Evolutionary conservation across 1,140 invertebrate species (phyloP).

Genomic region (Phocides pigmalion): DNA sequence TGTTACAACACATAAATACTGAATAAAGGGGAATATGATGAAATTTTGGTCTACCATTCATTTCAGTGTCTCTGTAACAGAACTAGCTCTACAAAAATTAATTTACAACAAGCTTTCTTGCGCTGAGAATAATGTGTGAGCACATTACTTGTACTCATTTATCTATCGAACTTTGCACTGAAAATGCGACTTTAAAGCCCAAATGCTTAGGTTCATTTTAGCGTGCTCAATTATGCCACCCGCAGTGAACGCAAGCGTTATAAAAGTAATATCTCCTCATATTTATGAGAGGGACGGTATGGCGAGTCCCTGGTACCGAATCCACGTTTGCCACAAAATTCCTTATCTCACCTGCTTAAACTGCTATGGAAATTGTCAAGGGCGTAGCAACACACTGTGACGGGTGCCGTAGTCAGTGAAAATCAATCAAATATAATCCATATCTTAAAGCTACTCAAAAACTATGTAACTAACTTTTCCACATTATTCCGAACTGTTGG

Average conservation of each 20-base stretch:
- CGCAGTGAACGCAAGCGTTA: slow-evolving; percentile 33
- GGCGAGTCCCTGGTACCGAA: slow-evolving; percentile 34
- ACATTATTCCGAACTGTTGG: too few relatives aligned
- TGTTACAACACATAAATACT: background rate
- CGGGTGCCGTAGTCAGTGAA: too few relatives aligned
- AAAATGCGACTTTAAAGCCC: background rate
- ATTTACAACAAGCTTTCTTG: slow-evolving; percentile 28
- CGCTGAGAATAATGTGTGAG: slow-evolving; percentile 32
- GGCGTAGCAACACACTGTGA: too few relatives aligned
- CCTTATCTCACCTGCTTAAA: slow-evolving; percentile 38
- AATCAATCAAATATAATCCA: too few relatives aligned
- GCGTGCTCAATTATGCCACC: background rate
- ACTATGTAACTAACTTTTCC: too few relatives aligned
- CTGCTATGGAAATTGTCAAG: slow-evolving; percentile 20
- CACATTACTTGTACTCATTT: slow-evolving; percentile 31
- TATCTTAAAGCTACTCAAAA: too few relatives aligned
- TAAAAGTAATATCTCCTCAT: slow-evolving; percentile 37
- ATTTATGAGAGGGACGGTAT: slow-evolving; percentile 37
- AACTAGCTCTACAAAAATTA: slow-evolving; percentile 34
- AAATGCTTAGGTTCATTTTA: background rate
- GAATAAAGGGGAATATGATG: slow-evolving; percentile 15
- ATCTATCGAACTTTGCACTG: background rate
- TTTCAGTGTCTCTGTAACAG: slow-evolving; percentile 19
- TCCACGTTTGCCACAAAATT: slow-evolving; percentile 31
- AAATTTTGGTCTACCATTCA: slow-evolving; percentile 17